Base-by-base conservation (phyloP, 2,113 vertebrate genomes). In the Pteropus alecto region DNA sequence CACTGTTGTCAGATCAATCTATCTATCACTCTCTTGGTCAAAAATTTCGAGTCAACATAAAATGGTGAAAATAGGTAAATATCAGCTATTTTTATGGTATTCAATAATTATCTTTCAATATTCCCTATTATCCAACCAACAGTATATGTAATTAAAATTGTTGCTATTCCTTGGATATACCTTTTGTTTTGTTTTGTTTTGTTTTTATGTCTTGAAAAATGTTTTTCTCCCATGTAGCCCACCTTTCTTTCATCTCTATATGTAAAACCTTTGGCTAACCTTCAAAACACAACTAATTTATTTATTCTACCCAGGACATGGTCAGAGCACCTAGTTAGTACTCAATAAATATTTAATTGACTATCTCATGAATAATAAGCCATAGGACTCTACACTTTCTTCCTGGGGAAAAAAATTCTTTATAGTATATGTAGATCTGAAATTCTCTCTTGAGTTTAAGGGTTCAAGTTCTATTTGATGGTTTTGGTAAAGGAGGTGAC, bases 261-360 rank as follows among this genome's bases (percentile, higher is more conserved):
- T 46, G 56, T 93, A 77, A 76, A 96, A 76, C 30, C 35, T 78
- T 21, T 93, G 24, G 22, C 28, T 88, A 81, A 82, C 9, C 30
- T 77, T 95, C 67, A 88, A 91, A 96, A 82, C 7, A 83, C 70
- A 87, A 74, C 14, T 87, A 43, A 93, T 84, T 93, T 95, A 14
- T 95, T 87, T 87, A 46, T 90, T 56, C 22, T 21, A 82, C 41
- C n/a, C 7, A 84, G 35, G 33, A 87, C 63, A 56, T 76, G 58
- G 18, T 79, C 63, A 61, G n/a, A 96, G 10, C 8, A 86, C 10
- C 18, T 91, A 65, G 5, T 86, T 91, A 85, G n/a, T 91, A 28
- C 8, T 93, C 26, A 88, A 43, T 81, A 94, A 82, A 93, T 68
- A 93, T 5, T 48, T 82, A 43, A 24, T 65, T 89, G 68, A 96